phyloP scores from a whole-genome alignment of 2,888 invertebrate species.

The Gibbula magus region DNA sequence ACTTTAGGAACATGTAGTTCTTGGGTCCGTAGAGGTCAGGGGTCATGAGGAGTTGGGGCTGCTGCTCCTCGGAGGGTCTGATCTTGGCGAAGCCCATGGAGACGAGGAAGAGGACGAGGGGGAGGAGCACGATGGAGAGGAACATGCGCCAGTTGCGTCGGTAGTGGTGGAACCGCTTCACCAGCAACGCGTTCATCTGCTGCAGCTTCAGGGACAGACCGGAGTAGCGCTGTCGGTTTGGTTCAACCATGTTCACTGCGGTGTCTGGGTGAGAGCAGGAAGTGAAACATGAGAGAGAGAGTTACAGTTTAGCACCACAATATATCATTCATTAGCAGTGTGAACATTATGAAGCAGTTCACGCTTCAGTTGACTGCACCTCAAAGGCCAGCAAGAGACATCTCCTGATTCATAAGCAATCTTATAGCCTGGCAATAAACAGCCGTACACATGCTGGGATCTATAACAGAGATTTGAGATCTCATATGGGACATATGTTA shows the following conservation, averaged over 20 bases:
- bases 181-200: conserved; percentile 67
- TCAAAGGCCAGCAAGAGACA: too few species aligned
- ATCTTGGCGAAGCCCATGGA: conserved; percentile 73
- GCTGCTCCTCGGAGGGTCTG: conserved; percentile 57
- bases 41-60: conserved; percentile 66
- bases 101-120: conserved; percentile 71
- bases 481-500: too few species aligned
- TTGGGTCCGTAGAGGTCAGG: conserved; percentile 72
- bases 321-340: too few species aligned
- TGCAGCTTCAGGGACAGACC: conserved; percentile 44
- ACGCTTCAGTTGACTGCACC: too few species aligned
- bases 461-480: too few species aligned
- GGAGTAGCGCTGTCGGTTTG: conserved; percentile 14
- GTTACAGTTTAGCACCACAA: too few species aligned
- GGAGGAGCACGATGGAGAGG: conserved; percentile 71
- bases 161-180: conserved; percentile 74
- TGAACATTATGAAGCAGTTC: too few species aligned
- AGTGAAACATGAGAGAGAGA: too few species aligned
- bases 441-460: too few species aligned
- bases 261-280: conserved; percentile 13
- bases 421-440: too few species aligned
- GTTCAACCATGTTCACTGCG: conserved; percentile 7
- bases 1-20: conserved; percentile 67
- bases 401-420: too few species aligned
- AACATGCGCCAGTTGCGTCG: conserved; percentile 70